Evolutionary conservation across 2,797 vertebrate species (phyloP).

Genomic region (Spondyliosoma cantharus): DNA sequence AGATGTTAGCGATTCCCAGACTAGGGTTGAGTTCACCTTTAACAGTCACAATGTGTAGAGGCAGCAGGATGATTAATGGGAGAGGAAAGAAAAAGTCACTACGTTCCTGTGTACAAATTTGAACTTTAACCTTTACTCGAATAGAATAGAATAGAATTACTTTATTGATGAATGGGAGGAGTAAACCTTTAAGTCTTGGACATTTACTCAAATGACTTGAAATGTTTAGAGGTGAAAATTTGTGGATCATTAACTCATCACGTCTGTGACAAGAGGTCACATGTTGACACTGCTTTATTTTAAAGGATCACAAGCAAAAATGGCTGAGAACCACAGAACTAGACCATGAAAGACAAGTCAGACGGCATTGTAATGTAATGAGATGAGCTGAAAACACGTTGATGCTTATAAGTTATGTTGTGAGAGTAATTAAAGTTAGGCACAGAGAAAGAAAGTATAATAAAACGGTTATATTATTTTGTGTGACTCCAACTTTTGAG

Average conservation of each 20-base stretch:
- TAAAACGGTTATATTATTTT: no score
- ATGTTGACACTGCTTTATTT: not conserved
- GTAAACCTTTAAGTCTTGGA: not conserved
- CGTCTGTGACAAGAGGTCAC: not conserved
- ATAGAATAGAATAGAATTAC: no score
- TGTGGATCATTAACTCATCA: not conserved
- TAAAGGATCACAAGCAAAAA: not conserved
- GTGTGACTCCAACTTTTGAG: no score
- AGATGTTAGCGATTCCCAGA: slow-evolving; percentile 17
- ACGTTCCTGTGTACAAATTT: not conserved
- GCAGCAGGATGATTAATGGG: not conserved
- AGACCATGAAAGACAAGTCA: not conserved
- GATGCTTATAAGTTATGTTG: not conserved
- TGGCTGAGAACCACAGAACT: not conserved
- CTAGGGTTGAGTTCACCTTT: not conserved
- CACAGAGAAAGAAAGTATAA: not conserved
- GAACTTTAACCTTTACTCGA: not conserved
- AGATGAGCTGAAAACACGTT: not conserved
- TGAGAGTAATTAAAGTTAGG: not conserved
- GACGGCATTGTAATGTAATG: not conserved
- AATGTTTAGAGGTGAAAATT: not conserved
- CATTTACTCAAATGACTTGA: not conserved
- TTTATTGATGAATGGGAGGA: no score
- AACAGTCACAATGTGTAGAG: not conserved
- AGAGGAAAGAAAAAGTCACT: not conserved